Base-by-base conservation (phyloP, 2,888 invertebrate genomes). In the Cephus nigrinus region DNA sequence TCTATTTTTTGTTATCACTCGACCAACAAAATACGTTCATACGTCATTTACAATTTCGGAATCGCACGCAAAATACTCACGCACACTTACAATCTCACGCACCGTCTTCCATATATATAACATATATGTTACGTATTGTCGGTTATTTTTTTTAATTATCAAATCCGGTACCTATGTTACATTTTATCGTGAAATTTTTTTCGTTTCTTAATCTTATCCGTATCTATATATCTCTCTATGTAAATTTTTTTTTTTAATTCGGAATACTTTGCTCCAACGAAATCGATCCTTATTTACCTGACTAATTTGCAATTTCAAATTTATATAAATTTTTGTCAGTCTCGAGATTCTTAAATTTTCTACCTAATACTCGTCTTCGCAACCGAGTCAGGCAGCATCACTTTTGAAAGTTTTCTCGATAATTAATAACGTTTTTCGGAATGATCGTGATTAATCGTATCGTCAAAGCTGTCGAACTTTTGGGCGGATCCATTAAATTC, bases 1-100 rank as follows among this genome's bases (percentile, higher is more conserved):
- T 80, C 77, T 84, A 80, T 81, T 82, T 81, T 78, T 77, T 79
- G 77, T 83, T 55, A 55, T 55, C 55, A 55, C 55, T 55, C 55
- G 55, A 23, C 23, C 55, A 55, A 55, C 23, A 55, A 55, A 55
- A 55, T 55, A 55, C 55, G 15, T 55, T 55, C 55, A 55, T 55
- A 23, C 55, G 55, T 55, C 55, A 55, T 55, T 55, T 55, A 55
- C 23, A 55, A 55, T 55, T 55, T 55, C 23, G 23, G 55, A 55
- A 23, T 55, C 55, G 55, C 55, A 55, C 55, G 55, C 2, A 55
- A 55, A 55, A 23, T 23, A 55, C 55, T 55, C 55, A 55, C 15
- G 55, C 23, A 55, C 55, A 55, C 55, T 23, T 23, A 55, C 55
- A 55, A 55, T 55, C 23, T 55, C 55, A 55, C 55, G 23, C 55